Evolutionary conservation across 1,140 invertebrate genomes (phyloP), one percentile per base, ranked within the genome.

Genomic region (Heterodera schachtii): DNA sequence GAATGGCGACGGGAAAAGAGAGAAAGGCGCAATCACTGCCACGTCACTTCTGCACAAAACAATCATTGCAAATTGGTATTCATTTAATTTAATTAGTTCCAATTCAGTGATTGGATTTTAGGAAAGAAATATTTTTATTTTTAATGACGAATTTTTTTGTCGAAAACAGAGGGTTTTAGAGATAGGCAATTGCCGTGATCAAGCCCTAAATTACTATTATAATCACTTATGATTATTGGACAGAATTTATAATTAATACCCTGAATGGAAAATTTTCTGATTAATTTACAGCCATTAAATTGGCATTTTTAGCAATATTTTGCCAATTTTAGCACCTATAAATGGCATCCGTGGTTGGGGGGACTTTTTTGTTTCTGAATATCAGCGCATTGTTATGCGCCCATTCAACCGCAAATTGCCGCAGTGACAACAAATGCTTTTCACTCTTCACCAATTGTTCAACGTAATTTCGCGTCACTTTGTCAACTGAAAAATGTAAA

Each of bases 301-400:
- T 31, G 31, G 31, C 31, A 31, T 31, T 31, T 31, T 31, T 31
- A 31, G 31, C 31, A 31, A 31, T 31, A 31, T 31, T 31, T 31
- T 31, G 0, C 31, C 31, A 31, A 31, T 31, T 31, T 31, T 31
- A 31, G 31, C 31, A 31, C 31, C 31, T 31, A 31, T 31, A 31
- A 31, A 31, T 31, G 31, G 31, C 31, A 31, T 31, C 31, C 31
- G 31, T 31, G 31, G 31, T 31, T 31, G 31, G 31, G 1, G 71
- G 46, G 71, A 19, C 13, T 73, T n/a, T 5, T 47, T 73, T 73
- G 16, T 11, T 73, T 19, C 71, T 46, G 49, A 73, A 73, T 16
- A 73, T 73, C 71, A 52, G 44, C 16, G 71, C 71, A 19, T 73
- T 73, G 46, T 47, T 46, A n/a, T 73, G 49, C 5, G 71, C 71